Percentiles rank a stretch among this genome's conserved stretches.
Evolutionary conservation across 1,140 invertebrate species (phyloP).

Genomic region (Apis cerana): DNA sequence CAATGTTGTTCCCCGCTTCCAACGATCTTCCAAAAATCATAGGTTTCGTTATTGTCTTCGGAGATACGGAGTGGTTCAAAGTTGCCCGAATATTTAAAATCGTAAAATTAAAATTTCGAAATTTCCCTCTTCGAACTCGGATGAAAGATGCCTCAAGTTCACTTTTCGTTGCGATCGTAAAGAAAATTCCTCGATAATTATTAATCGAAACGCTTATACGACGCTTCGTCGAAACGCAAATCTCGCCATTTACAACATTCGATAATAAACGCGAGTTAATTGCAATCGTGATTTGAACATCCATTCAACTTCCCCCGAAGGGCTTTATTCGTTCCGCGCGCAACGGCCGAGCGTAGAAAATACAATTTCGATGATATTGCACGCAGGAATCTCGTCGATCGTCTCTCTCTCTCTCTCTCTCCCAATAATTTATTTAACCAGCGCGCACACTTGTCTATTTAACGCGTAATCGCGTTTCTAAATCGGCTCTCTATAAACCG

Average conservation of each 20-base stretch:
- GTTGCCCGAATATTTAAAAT: too few relatives aligned
- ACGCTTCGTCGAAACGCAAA: neutral
- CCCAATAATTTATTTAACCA: too few relatives aligned
- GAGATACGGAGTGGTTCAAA: neutral
- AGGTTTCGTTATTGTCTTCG: neutral
- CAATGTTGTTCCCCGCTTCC: too few relatives aligned
- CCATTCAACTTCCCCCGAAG: neutral
- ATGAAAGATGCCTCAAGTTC: too few relatives aligned
- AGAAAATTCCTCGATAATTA: too few relatives aligned
- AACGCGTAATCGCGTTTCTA: too few relatives aligned
- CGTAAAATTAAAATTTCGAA: too few relatives aligned
- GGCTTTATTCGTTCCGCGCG: constrained; percentile 20
- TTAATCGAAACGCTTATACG: neutral
- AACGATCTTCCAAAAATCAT: neutral
- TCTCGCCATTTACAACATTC: neutral
- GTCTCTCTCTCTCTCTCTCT: too few relatives aligned
- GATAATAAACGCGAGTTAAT: neutral
- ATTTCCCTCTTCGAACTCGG: too few relatives aligned
- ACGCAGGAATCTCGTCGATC: neutral
- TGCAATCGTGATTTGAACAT: constrained; percentile 16
- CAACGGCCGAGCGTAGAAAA: constrained; percentile 14
- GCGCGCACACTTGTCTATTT: neutral
- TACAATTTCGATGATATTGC: constrained; percentile 22
- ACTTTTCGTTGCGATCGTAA: too few relatives aligned
- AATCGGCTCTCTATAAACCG: too few relatives aligned